Base-by-base conservation (phyloP, 2,797 vertebrate genomes). In the Pagetopsis macropterus region DNA sequence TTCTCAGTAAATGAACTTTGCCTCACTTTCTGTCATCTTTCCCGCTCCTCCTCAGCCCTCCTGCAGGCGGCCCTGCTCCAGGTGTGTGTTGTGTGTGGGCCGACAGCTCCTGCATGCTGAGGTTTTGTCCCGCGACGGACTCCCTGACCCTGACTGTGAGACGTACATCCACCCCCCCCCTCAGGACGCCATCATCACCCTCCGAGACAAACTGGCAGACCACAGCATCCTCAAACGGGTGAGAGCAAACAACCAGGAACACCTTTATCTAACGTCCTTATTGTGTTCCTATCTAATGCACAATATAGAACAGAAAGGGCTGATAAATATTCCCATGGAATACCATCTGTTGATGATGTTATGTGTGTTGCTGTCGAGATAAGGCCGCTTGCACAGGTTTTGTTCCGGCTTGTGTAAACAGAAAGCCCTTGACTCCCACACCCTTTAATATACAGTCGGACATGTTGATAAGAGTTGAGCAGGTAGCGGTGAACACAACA, bases 161-260 rank as follows among this genome's bases (percentile, higher is more conserved):
- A 52, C 89, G 87, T 71, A 84, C 63, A 0, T 57, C 87, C 0
- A 63, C 83, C 49, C 84, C 83, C 69, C 93, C 55, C 51, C 94
- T 83, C 89, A 94, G 75, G 89, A 90, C 0, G 85, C 88, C 61
- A 88, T 97, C 70, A 74, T 85, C 57, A 76, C 95, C 71, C 95
- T 96, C 76, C 92, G 93, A 85, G 95, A 94, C 83, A 94, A 89
- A 82, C 92, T 93, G 56, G 89, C 76, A 88, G 94, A 96, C 76
- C 84, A 76, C 62, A 27, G 83, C 72, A 83, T 94, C 75, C 90
- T 93, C 70, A 76, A 88, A 75, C 85, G 91, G 95, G 97, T 97
- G 82, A 87, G 88, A 65, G 21, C 9, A 63, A 74, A 78, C 33
- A 1, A 9, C 6, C 12, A 2, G 40, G 3, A 70, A 15, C n/a